Evolutionary conservation across 2,113 vertebrate species (phyloP).

Genomic region (Equus quagga): DNA sequence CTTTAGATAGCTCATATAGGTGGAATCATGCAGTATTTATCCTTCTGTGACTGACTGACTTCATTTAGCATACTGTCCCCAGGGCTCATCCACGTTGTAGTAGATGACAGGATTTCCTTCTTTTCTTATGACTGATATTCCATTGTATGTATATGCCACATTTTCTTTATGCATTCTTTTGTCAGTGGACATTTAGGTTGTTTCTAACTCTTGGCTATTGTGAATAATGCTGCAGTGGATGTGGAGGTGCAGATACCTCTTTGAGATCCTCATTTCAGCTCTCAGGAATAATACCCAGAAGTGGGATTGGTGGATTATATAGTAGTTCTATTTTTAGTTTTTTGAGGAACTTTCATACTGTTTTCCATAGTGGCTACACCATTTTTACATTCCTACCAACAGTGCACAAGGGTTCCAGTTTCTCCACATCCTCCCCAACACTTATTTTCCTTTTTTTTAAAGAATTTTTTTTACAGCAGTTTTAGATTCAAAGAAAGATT

Average conservation of each 20-base stretch:
- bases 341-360: neutral
- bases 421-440: neutral
- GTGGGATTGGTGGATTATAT: neutral
- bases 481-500: neutral
- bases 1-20: neutral
- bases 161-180: conserved; percentile 17
- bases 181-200: neutral
- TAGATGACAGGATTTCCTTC: conserved; percentile 4
- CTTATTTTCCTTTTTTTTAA: neutral
- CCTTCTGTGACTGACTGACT: neutral
- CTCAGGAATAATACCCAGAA: neutral
- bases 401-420: neutral
- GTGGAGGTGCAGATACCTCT: neutral
- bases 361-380: neutral
- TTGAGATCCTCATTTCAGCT: neutral
- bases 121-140: neutral
- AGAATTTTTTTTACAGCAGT: neutral
- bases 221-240: conserved; percentile 40
- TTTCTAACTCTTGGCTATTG: conserved; percentile 25
- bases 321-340: neutral
- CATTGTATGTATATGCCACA: neutral
- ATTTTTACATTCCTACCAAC: neutral
- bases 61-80: neutral
- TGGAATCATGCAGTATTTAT: conserved; percentile 6
- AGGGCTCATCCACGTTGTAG: neutral